phyloP scores from a whole-genome alignment of 2,113 vertebrate species.

The Nerophis ophidion region DNA sequence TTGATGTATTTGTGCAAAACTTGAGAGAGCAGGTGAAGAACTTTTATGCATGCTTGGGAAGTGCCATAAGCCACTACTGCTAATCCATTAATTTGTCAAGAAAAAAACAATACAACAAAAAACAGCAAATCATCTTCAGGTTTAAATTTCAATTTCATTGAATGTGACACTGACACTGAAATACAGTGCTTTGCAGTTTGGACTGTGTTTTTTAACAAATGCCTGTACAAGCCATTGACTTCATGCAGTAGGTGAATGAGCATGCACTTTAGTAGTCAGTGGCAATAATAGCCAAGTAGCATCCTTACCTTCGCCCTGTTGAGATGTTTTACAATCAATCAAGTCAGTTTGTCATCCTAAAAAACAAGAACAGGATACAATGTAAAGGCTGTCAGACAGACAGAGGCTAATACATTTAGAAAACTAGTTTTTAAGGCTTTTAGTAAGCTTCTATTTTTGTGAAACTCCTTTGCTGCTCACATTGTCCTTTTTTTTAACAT shows the following conservation, averaged over 20 bases:
- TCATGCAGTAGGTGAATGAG: constrained; percentile 25
- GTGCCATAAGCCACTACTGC: not conserved
- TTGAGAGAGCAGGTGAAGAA: too few species aligned
- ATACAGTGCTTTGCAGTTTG: constrained; percentile 20
- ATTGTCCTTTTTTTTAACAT: not conserved
- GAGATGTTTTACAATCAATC: not conserved
- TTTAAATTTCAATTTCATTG: constrained; percentile 1
- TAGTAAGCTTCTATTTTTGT: not conserved
- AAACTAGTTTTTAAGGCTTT: not conserved
- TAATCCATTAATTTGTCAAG: not conserved
- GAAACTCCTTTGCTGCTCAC: not conserved
- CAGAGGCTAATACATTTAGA: not conserved
- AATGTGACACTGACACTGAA: constrained; percentile 14
- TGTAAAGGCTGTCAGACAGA: not conserved
- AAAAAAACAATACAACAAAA: not conserved
- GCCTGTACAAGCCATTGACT: constrained; percentile 42
- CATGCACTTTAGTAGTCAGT: constrained; percentile 58
- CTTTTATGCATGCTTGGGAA: too few species aligned
- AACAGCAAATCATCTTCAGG: not conserved
- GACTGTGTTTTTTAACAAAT: constrained; percentile 34
- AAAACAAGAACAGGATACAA: not conserved
- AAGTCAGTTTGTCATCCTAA: constrained; percentile 6
- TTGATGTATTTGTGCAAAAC: too few species aligned
- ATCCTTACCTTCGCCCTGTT: constrained; percentile 7
- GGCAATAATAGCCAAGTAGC: constrained; percentile 54